Evolutionary conservation across 2,797 vertebrate genomes (phyloP).

Genomic region (Bucorvus abyssinicus): DNA sequence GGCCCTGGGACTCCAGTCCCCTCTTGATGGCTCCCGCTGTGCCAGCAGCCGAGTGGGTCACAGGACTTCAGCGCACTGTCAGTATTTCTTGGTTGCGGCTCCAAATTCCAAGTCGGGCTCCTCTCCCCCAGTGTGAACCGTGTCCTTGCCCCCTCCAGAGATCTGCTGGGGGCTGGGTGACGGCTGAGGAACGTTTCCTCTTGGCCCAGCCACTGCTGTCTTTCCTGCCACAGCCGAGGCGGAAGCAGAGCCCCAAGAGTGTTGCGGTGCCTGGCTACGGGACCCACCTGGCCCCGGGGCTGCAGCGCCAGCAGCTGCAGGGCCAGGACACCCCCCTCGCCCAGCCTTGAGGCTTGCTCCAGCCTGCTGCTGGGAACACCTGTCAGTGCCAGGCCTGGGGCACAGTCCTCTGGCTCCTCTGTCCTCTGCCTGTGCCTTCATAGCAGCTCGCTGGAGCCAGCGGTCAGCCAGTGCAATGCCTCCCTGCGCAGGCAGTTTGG

Average conservation of each 20-base stretch:
- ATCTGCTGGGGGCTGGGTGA: rapidly evolving
- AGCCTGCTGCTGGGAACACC: background rate
- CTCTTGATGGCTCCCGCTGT: rapidly evolving
- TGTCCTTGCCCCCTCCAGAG: rapidly evolving
- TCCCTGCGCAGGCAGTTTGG: background rate
- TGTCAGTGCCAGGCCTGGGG: background rate
- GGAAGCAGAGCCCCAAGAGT: background rate
- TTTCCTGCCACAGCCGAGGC: background rate
- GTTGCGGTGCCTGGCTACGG: rapidly evolving
- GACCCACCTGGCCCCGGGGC: background rate
- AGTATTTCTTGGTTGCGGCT: background rate
- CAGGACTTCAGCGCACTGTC: rapidly evolving
- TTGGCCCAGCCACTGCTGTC: background rate
- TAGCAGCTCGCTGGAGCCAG: background rate
- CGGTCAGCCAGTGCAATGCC: rapidly evolving
- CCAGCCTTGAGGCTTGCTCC: background rate
- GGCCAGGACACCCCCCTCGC: background rate
- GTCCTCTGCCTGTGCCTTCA: rapidly evolving
- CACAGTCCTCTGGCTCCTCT: background rate
- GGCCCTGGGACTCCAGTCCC: background rate
- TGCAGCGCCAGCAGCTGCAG: background rate
- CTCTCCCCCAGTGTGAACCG: rapidly evolving
- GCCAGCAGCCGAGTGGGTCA: background rate
- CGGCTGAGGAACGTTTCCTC: background rate
- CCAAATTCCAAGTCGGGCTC: background rate